A percentile compares a stretch with the other conserved stretches of the same genome.
Conservation (phyloP, 2,888 invertebrate species). For the Eledone cirrhosa region DNA sequence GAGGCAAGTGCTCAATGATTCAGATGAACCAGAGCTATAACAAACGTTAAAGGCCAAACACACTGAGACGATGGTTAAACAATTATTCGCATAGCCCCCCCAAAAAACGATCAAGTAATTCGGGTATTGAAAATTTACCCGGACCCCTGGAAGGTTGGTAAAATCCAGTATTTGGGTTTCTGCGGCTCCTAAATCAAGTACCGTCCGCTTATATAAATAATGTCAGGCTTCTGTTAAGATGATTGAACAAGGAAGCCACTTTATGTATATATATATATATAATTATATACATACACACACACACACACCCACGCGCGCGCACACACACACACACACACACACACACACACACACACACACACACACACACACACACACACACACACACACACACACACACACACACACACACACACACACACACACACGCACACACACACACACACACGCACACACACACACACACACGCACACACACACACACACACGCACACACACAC, state of each 20-base stretch:
- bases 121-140: too few species aligned
- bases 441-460: constrained; percentile 4
- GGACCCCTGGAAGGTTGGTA: too few species aligned
- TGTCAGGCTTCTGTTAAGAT: too few species aligned
- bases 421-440: constrained; percentile 10
- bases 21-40: too few species aligned
- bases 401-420: constrained; percentile 17
- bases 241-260: background rate
- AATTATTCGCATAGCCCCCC: too few species aligned
- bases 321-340: background rate
- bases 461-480: background rate
- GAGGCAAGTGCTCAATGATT: too few species aligned
- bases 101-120: too few species aligned
- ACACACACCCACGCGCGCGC: background rate
- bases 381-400: constrained; percentile 23
- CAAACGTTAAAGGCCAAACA: too few species aligned
- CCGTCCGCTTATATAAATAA: too few species aligned
- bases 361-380: constrained; percentile 30
- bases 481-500: background rate
- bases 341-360: constrained; percentile 23
- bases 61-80: too few species aligned
- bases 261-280: background rate
- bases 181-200: too few species aligned
- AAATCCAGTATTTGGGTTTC: too few species aligned
- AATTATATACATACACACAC: background rate